These are phyloP conservation scores for Phodopus roborovskii DNA, from an alignment of 2,113 vertebrate species.

Conservation along the genomic window DNA sequence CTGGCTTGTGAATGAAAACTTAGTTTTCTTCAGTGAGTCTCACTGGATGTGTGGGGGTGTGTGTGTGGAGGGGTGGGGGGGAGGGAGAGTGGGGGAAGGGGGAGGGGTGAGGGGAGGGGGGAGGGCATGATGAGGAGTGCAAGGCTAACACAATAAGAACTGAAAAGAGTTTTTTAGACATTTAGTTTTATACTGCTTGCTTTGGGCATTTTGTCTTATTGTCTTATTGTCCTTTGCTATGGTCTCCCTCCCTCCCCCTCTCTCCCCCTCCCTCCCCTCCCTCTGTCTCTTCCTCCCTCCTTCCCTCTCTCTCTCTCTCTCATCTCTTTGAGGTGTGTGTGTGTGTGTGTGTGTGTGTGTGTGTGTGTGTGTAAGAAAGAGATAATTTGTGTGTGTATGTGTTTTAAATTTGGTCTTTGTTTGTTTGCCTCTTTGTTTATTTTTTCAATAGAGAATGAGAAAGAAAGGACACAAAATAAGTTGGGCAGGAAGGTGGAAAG, in stretches of 20 bases:
- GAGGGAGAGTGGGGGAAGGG: too few species aligned
- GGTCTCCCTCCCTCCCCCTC: neutral
- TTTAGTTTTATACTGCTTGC: neutral
- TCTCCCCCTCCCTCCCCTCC: too few species aligned
- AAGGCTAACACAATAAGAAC: neutral
- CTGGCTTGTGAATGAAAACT: neutral
- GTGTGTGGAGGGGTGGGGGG: too few species aligned
- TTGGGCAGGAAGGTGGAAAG: neutral
- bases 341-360: neutral
- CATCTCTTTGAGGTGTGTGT: neutral
- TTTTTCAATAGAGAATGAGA: neutral
- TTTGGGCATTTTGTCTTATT: neutral
- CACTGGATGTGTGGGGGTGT: too few species aligned
- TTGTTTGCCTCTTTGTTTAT: neutral
- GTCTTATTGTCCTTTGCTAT: neutral
- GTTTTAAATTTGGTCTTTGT: neutral
- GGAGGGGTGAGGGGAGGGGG: too few species aligned
- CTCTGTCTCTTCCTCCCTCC: accelerated
- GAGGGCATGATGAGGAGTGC: too few species aligned
- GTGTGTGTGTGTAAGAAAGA: neutral
- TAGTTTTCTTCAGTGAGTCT: neutral
- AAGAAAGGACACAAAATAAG: neutral
- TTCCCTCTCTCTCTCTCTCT: accelerated
- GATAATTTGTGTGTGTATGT: neutral
- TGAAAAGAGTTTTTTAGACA: neutral